Percentiles rank a stretch among this genome's conserved stretches.
Evolutionary conservation across 2,113 vertebrate genomes (phyloP).

Genomic region (Catharus fuscescens): DNA sequence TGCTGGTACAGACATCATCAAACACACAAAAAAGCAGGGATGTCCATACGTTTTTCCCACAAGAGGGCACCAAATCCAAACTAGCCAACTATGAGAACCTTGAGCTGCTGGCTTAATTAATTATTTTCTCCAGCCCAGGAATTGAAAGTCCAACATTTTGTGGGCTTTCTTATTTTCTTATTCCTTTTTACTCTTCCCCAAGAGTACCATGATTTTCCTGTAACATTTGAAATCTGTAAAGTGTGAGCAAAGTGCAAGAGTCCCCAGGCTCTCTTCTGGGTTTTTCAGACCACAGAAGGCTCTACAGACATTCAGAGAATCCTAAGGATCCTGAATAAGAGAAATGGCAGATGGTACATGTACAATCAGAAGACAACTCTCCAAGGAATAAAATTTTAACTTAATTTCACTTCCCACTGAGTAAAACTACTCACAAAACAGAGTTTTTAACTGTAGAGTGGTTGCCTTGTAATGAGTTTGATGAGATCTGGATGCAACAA

Average conservation of each 20-base stretch:
- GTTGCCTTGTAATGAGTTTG: background rate
- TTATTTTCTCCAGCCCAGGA: background rate
- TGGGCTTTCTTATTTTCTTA: background rate
- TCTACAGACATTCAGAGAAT: background rate
- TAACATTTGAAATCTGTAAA: background rate
- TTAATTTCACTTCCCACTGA: background rate
- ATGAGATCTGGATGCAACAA: background rate
- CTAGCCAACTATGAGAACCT: accelerated
- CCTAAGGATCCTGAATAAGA: background rate
- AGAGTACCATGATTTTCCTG: background rate
- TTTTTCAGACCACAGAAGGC: background rate
- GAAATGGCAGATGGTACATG: accelerated
- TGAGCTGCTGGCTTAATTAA: too few species aligned
- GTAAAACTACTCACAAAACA: background rate
- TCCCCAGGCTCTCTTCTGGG: background rate
- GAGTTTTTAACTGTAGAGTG: background rate
- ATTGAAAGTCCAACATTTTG: background rate
- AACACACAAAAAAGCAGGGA: too few species aligned
- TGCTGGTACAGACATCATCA: accelerated
- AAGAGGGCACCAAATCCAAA: background rate
- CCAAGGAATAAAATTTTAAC: background rate
- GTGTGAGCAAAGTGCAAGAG: background rate
- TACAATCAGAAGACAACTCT: background rate
- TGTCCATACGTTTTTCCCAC: background rate
- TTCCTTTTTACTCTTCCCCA: background rate